phyloP scores from a whole-genome alignment of 2,797 vertebrate genomes.

The Emydoidea blandingii region DNA sequence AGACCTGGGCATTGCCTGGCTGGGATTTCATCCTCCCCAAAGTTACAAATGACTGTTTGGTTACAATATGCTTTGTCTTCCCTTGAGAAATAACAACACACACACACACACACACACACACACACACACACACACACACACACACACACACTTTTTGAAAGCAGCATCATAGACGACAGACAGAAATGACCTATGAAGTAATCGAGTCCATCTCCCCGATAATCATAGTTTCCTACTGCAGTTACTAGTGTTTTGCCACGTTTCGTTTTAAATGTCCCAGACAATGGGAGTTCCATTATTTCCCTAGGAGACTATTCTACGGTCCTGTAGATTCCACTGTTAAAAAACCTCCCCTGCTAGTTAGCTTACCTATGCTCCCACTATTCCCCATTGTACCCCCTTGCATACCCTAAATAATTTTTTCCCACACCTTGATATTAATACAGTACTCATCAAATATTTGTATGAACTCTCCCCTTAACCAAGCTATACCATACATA shows the following conservation, averaged over 20 bases:
- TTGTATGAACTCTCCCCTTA: not conserved
- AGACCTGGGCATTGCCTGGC: not conserved
- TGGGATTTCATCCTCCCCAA: not conserved
- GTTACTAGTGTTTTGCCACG: constrained; percentile 46
- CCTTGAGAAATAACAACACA: constrained; percentile 67
- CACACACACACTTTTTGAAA: constrained; percentile 36
- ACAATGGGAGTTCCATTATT: constrained; percentile 14
- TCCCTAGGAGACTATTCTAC: constrained; percentile 19
- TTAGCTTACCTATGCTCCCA: fast-evolving
- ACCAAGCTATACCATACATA: not conserved
- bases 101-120: no score
- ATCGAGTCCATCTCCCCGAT: constrained; percentile 67
- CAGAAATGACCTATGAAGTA: constrained; percentile 72
- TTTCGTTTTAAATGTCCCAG: constrained; percentile 17
- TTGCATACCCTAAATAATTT: not conserved
- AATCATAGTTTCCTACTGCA: constrained; percentile 63
- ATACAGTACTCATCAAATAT: not conserved
- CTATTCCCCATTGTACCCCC: fast-evolving
- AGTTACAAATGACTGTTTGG: constrained; percentile 13
- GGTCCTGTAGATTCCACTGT: constrained; percentile 1
- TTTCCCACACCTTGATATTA: not conserved
- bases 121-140: no score
- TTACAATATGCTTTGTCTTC: constrained; percentile 33
- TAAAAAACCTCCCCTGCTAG: fast-evolving
- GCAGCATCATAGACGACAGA: constrained; percentile 61